Evolutionary conservation across 2,888 invertebrate genomes (phyloP).

Genomic region (Lamellibrachia satsuma): DNA sequence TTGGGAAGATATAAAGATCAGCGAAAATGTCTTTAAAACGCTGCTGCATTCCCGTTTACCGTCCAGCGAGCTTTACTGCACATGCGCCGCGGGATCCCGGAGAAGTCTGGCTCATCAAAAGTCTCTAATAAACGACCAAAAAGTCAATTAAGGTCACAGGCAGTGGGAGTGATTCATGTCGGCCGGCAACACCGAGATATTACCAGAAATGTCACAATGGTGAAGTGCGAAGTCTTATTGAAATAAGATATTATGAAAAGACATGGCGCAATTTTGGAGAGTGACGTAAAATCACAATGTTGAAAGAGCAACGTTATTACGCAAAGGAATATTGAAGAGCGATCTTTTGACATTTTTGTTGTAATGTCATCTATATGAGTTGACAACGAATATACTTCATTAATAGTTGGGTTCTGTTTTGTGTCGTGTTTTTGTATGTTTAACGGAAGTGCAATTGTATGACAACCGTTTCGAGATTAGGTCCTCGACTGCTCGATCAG

Average conservation of each 20-base stretch:
- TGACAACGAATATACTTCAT: too few species aligned
- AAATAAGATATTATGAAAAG: not conserved
- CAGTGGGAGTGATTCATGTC: not conserved
- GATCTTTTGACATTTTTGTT: not conserved
- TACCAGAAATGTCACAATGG: not conserved
- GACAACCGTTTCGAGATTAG: too few species aligned
- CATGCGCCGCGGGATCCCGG: not conserved
- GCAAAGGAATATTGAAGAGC: not conserved
- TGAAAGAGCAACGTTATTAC: not conserved
- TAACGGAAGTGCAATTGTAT: too few species aligned
- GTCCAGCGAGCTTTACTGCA: not conserved
- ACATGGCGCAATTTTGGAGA: not conserved
- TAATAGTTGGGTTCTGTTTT: too few species aligned
- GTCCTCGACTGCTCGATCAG: too few species aligned
- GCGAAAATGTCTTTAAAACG: not conserved
- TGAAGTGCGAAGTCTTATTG: not conserved
- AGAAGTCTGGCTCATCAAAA: not conserved
- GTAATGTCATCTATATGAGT: too few species aligned
- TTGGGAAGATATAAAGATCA: not conserved
- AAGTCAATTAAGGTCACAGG: not conserved
- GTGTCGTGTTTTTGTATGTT: too few species aligned
- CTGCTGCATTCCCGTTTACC: not conserved
- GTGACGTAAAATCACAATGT: not conserved
- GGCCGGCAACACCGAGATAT: not conserved
- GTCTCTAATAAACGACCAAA: not conserved